These are phyloP conservation scores for Saiga tatarica DNA, from an alignment of 2,113 vertebrate genomes.

Conservation along the genomic window DNA sequence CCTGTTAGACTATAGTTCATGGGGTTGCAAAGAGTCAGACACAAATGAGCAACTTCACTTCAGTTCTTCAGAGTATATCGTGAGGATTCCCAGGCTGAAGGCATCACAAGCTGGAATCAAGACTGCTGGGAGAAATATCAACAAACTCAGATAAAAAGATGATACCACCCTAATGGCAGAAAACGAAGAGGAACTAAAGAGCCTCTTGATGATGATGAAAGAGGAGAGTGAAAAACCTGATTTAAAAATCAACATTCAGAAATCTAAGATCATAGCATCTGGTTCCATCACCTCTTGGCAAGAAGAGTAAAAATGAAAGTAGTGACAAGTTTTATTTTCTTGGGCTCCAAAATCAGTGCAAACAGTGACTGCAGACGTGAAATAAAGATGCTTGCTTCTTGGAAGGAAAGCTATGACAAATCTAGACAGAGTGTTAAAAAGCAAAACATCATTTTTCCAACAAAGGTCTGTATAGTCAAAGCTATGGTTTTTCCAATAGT, in stretches of 20 bases:
- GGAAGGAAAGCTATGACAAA: neutral
- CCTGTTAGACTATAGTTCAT: too few relatives aligned
- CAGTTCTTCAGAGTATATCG: neutral
- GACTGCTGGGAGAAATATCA: neutral
- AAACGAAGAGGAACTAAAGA: neutral
- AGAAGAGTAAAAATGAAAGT: neutral
- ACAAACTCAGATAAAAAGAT: neutral
- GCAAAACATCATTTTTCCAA: neutral
- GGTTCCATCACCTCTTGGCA: neutral
- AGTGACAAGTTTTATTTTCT: neutral
- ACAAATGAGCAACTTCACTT: too few relatives aligned
- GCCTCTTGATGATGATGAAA: neutral
- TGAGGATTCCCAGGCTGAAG: neutral
- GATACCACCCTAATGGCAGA: neutral
- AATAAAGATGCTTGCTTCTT: neutral
- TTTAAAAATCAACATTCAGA: neutral
- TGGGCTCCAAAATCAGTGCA: neutral
- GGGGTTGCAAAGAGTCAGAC: too few relatives aligned
- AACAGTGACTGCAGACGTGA: neutral
- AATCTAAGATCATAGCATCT: neutral
- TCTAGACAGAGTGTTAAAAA: neutral
- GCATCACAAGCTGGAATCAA: neutral
- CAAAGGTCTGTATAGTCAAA: neutral
- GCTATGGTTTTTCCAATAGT: neutral
- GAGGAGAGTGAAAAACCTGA: neutral